Base-by-base conservation (phyloP, 2,113 vertebrate genomes). In the Epinephelus lanceolatus region DNA sequence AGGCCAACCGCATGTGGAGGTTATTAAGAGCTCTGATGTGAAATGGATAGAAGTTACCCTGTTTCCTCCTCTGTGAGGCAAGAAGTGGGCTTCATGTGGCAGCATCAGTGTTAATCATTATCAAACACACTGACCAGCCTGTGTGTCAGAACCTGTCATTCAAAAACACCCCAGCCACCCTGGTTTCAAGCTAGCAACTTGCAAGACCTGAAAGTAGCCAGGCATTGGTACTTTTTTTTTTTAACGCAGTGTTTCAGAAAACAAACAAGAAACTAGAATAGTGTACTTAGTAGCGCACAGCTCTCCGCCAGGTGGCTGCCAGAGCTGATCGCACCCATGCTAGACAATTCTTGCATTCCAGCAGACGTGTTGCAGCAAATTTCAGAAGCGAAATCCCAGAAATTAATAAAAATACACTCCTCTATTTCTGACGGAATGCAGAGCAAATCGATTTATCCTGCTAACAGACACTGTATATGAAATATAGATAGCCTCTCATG, bases 11-110 rank as follows among this genome's bases (percentile, higher is more conserved):
- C 85, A 80, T 77, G 67, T 67, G 45, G 83, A 71, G 75, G 45
- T 47, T 37, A 70, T 73, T 49, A 83, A 78, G 72, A 63, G 77
- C 25, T 33, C 59, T 80, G 75, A 86, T 77, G 83, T 77, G 73
- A 71, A 62, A 85, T 81, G 73, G 69, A 45, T 18, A 69, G 66
- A 71, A 66, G 53, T 72, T 74, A n/a, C 17, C 42, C 40, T 40
- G 15, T 76, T 42, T 81, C 15, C 33, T 47, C 67, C 61, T 53
- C n/a, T 37, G 3, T 53, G 30, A 45, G 51, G 45, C 55, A 47
- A 76, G 53, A 30, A 60, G 47, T 66, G 61, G 33, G 14, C 33
- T 47, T 72, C 51, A 18, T 42, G 74, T 42, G 4, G 42, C 9
- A 17, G 37, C 18, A 4, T 65, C 60, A 56, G 19, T 47, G 62